Evolutionary conservation across 2,888 invertebrate species (phyloP).

Genomic region (Doris montereyensis): DNA sequence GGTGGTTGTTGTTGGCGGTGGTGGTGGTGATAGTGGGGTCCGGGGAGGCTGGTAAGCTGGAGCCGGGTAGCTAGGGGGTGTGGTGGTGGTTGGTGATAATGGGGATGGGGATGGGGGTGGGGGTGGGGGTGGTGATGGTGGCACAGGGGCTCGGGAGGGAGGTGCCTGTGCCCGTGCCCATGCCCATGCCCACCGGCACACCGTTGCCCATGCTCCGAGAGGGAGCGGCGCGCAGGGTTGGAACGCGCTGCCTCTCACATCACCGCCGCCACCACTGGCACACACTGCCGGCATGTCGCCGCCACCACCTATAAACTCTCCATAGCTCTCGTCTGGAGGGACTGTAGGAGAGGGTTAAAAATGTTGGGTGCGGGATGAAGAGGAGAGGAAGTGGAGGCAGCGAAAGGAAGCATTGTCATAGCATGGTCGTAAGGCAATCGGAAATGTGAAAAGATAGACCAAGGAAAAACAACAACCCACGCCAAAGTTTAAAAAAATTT

Average conservation of each 20-base stretch:
- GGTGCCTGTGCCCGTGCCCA: too few species aligned
- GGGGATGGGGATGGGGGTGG: not conserved
- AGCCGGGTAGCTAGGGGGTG: not conserved
- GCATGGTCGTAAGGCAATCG: not conserved
- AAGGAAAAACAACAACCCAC: conserved; percentile 8
- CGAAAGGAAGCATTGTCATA: not conserved
- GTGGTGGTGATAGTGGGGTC: not conserved
- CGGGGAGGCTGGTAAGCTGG: not conserved
- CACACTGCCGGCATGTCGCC: too few species aligned
- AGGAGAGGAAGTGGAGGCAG: not conserved
- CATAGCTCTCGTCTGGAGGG: conserved; percentile 43
- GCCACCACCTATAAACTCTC: conserved; percentile 46
- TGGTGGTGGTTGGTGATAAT: not conserved
- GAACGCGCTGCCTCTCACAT: too few species aligned
- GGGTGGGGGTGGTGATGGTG: not conserved
- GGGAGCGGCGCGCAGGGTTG: too few species aligned
- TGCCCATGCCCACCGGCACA: too few species aligned
- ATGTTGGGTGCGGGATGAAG: not conserved
- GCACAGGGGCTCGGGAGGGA: not conserved
- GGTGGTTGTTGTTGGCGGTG: not conserved
- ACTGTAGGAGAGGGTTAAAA: not conserved
- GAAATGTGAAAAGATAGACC: not conserved
- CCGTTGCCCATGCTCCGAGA: too few species aligned
- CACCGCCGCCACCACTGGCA: too few species aligned
- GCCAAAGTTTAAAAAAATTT: conserved; percentile 18